Conservation (phyloP, 2,797 vertebrate genomes). For the Moxostoma hubbsi region DNA sequence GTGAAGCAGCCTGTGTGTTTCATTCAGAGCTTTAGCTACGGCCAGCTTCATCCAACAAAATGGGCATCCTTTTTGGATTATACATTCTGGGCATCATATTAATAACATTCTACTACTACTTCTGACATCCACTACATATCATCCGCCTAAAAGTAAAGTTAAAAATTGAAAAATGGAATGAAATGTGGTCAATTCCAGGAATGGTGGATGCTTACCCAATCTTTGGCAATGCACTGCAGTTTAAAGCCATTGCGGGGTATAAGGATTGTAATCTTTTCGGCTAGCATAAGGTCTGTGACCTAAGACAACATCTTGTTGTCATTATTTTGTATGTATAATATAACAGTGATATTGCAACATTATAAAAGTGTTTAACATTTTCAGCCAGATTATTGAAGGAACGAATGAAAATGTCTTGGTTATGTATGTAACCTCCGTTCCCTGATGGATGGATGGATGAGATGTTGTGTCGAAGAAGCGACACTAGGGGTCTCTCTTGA, state of each 20-base stretch:
- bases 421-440: no score
- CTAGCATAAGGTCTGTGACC: background rate
- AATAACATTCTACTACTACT: constrained; percentile 49
- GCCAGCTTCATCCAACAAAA: constrained; percentile 48
- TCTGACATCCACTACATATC: constrained; percentile 44
- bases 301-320: background rate
- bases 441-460: no score
- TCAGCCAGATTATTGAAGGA: constrained; percentile 62
- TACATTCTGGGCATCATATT: constrained; percentile 47
- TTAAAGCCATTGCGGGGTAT: constrained; percentile 62
- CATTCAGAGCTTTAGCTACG: background rate
- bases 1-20: background rate
- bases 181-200: constrained; percentile 64
- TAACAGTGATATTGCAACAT: background rate
- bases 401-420: no score
- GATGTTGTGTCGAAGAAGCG: no score
- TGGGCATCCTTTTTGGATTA: constrained; percentile 54
- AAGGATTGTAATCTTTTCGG: constrained; percentile 20
- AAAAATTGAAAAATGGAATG: constrained; percentile 60
- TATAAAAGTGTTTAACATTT: constrained; percentile 35
- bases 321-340: background rate
- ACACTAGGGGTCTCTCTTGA: no score
- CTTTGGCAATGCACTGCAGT: constrained; percentile 63
- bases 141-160: constrained; percentile 59
- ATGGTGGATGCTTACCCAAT: constrained; percentile 57